Evolutionary conservation across 2,113 vertebrate species (phyloP).

Genomic region (Pitta sordida): DNA sequence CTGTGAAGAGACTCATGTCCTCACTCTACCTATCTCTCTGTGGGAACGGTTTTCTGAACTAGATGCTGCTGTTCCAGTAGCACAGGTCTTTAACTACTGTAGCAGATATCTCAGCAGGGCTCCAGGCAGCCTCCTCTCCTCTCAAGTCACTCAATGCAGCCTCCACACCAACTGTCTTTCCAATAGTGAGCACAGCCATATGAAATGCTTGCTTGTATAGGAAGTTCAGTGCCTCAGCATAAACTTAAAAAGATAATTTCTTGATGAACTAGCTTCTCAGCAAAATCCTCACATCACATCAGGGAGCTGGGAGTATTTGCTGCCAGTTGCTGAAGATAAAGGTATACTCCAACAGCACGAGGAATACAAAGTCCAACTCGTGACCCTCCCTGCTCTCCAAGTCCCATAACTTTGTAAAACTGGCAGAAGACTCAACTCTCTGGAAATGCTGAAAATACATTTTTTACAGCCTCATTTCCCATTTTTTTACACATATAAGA

Average conservation of each 20-base stretch:
- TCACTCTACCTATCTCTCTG: neutral
- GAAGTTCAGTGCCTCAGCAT: neutral
- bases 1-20: fast-evolving
- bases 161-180: neutral
- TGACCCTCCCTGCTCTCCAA: neutral
- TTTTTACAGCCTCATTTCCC: neutral
- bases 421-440: neutral
- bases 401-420: neutral
- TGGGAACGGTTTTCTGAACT: neutral
- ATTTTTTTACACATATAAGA: neutral
- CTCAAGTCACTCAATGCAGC: neutral
- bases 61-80: neutral
- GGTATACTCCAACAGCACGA: neutral
- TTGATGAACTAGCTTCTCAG: neutral
- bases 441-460: neutral
- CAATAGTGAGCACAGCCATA: fast-evolving
- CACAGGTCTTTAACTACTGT: neutral
- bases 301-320: neutral
- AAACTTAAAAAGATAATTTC: neutral
- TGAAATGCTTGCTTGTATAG: neutral
- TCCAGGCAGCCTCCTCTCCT: neutral
- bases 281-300: neutral
- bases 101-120: neutral
- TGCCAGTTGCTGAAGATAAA: neutral
- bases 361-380: neutral